Base-by-base conservation (phyloP, 1,140 invertebrate genomes). In the Sycophaga agraensis region DNA sequence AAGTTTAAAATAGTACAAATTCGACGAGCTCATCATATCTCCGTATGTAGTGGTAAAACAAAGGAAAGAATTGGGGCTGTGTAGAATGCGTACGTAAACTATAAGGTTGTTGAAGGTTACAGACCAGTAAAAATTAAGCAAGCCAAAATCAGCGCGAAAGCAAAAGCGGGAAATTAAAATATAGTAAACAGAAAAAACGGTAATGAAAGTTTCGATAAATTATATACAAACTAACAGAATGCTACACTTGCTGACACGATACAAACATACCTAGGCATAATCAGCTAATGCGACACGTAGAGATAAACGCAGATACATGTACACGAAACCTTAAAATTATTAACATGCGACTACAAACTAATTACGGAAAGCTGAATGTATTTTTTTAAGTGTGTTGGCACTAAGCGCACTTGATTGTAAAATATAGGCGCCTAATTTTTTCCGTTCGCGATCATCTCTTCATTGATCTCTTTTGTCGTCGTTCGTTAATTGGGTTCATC, bases 1-100 rank as follows among this genome's bases (percentile, higher is more conserved):
- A 63, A 63, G 46, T 56, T 55, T 56, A 63, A 56, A 66, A 71
- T 69, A 68, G 70, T 69, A 71, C 70, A 71, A 69, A 69, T 68
- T 71, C 46, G 61, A 66, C 28, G 45, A 70, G 57, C 49, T 65
- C 63, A 65, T 54, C 42, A 43, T 48, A 48, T 59, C 43, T 59
- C 40, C 49, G 65, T 53, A 62, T 65, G 60, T 50, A 57, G 31
- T 39, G 14, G 49, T 11, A n/a, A 35, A 48, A n/a, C n/a, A 50
- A 39, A 17, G 45, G 7, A 21, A 34, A 42, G 28, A n/a, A n/a
- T n/a, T n/a, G 28, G 5, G 28, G 28, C 4, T 31, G 4, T 31
- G 11, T 31, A 11, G 11, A 31, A 11, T 31, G 28, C 11, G 11
- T 31, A 31, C 28, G 28, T 31, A 31, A 31, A 31, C 11, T 31